Evolutionary conservation across 2,888 invertebrate genomes (phyloP).

Genomic region (Caenorhabditis virilis): DNA sequence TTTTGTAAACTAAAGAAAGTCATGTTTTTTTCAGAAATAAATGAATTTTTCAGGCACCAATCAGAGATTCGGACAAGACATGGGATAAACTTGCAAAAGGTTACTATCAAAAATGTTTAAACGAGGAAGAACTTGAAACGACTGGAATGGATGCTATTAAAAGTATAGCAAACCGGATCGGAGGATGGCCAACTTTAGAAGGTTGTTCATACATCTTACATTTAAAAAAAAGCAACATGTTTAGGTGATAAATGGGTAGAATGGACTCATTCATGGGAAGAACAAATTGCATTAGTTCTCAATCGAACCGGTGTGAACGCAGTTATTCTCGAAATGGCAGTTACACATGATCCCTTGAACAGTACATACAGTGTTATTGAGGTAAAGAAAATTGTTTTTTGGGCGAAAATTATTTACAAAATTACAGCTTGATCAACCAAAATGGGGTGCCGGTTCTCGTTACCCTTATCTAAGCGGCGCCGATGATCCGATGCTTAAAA

Average conservation of each 20-base stretch:
- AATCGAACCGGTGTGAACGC: slow-evolving; percentile 63
- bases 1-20: too few species aligned
- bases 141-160: slow-evolving; percentile 50
- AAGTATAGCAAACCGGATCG: slow-evolving; percentile 56
- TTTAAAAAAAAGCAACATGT: too few species aligned
- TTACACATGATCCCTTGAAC: slow-evolving; percentile 65
- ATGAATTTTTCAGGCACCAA: slow-evolving; percentile 34
- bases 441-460: slow-evolving; percentile 62
- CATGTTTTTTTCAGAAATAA: too few species aligned
- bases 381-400: slow-evolving; percentile 5
- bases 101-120: slow-evolving; percentile 64
- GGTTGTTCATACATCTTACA: slow-evolving; percentile 10
- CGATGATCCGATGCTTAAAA: slow-evolving; percentile 61
- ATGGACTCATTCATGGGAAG: slow-evolving; percentile 61
- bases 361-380: slow-evolving; percentile 56
- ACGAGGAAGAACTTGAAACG: slow-evolving; percentile 58
- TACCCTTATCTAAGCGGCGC: slow-evolving; percentile 60
- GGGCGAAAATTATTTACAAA: neutral
- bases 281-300: slow-evolving; percentile 58
- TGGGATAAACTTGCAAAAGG: slow-evolving; percentile 61
- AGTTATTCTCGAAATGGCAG: slow-evolving; percentile 62
- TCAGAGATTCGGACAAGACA: slow-evolving; percentile 38
- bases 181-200: slow-evolving; percentile 67
- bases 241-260: slow-evolving; percentile 48
- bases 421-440: slow-evolving; percentile 62